phyloP scores from a whole-genome alignment of 2,888 invertebrate genomes.

The Phengaris arion region DNA sequence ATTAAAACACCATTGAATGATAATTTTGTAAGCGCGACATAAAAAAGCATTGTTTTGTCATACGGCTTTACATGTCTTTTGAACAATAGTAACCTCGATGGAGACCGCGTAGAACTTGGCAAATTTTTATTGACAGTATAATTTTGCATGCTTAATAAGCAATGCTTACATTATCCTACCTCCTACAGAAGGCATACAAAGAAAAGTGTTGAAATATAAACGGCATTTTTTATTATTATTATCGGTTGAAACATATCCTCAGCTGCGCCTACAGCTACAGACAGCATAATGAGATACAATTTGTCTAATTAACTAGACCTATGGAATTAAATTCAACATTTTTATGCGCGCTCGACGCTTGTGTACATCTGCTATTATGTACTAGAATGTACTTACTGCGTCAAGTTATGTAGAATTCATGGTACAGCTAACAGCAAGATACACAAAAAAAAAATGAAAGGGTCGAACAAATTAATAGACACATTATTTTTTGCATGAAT shows the following conservation, averaged over 20 bases:
- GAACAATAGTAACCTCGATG: slow-evolving; percentile 14
- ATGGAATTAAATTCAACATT: background rate
- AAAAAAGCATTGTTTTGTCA: slow-evolving; percentile 28
- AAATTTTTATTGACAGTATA: slow-evolving; percentile 8
- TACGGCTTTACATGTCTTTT: slow-evolving; percentile 22
- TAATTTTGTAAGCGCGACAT: slow-evolving; percentile 25
- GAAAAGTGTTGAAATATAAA: background rate
- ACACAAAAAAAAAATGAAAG: background rate
- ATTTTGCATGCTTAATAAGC: background rate
- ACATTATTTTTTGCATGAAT: background rate
- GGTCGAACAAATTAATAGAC: too few species aligned
- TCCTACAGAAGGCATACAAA: background rate
- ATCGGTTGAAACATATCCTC: background rate
- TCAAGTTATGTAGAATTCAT: background rate
- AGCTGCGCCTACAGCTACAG: slow-evolving; percentile 4
- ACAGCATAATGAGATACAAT: slow-evolving; percentile 23
- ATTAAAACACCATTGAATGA: slow-evolving; percentile 33
- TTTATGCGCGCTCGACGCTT: background rate
- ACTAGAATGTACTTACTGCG: too few species aligned
- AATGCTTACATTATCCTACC: too few species aligned
- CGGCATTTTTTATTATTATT: background rate
- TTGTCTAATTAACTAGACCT: slow-evolving; percentile 23
- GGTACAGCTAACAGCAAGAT: background rate
- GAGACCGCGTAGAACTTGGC: slow-evolving; percentile 1
- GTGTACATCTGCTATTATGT: slow-evolving; percentile 13